Base-by-base conservation (phyloP, 2,113 vertebrate species). In the Chitala chitala region DNA sequence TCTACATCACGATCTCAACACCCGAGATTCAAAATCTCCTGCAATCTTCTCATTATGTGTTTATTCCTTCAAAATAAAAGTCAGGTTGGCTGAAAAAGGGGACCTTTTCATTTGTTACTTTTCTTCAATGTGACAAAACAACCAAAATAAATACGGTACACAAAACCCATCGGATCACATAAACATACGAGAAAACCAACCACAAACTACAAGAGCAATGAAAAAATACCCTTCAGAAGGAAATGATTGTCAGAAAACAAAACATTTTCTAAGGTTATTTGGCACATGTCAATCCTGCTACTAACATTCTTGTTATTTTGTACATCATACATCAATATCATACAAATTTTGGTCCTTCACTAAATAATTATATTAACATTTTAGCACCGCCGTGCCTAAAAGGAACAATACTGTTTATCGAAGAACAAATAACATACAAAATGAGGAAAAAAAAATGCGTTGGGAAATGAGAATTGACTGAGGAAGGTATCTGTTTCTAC, bases 261-360 rank as follows among this genome's bases (percentile, higher is more conserved):
- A 79, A 89, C 85, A 78, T 77, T 76, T 77, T 77, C 71, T 77
- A 69, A 78, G 86, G 89, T 87, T 91, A 85, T 95, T 97, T 96
- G 95, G 95, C 94, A 95, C 93, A 86, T 85, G 86, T 86, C 86
- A 89, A 87, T 88, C 84, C 76, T 81, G 77, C 88, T 86, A 90
- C 87, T 87, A 91, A 83, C 87, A 88, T 86, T 90, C 90, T 89
- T 87, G 86, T 86, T 84, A 90, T 78, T 92, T 84, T 90, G 87
- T 90, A 92, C 91, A 84, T 84, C 91, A 89, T 84, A 90, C 90
- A 89, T 82, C 88, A 92, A 87, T 83, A 87, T 87, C 77, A 92
- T 92, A 92, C 85, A 72, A n/a, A 88, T 87, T 96, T 96, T 98
- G 95, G 96, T 98, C 96, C 96, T 93, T 94, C 92, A 91, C 94